Percentiles rank a stretch among this genome's conserved stretches.
These are phyloP conservation scores for Lasioglossum morio DNA, from an alignment of 2,888 invertebrate genomes.

Conservation along the genomic window DNA sequence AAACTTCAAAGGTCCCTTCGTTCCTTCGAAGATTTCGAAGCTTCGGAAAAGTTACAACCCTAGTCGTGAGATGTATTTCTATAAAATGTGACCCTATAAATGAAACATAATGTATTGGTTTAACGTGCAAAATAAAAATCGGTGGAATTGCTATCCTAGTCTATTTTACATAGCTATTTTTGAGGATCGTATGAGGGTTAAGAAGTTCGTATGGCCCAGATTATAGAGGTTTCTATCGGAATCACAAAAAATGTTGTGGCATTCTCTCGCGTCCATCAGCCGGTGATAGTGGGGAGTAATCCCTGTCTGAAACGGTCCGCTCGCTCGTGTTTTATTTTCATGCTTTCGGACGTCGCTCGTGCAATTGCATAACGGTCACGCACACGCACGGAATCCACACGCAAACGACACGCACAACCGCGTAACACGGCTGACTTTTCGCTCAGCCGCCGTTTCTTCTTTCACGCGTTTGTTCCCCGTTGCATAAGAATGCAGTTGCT, in stretches of 20 bases:
- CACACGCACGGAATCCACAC: conserved; percentile 50
- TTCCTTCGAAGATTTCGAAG: too few species aligned
- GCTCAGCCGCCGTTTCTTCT: conserved; percentile 25
- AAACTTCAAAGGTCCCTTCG: too few species aligned
- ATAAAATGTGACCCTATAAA: too few species aligned
- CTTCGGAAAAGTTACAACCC: too few species aligned
- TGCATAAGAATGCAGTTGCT: conserved; percentile 60
- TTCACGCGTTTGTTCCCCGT: conserved; percentile 36
- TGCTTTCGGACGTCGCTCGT: conserved; percentile 71
- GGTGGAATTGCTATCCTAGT: too few species aligned
- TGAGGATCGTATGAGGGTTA: neutral
- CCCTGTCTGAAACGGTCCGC: conserved; percentile 37
- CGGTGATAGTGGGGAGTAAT: conserved; percentile 62
- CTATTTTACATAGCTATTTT: too few species aligned
- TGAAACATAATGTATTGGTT: too few species aligned
- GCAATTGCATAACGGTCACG: conserved; percentile 77
- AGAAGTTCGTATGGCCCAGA: conserved; percentile 22
- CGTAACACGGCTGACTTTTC: conserved; percentile 43
- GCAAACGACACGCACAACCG: conserved; percentile 27
- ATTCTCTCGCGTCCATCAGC: conserved; percentile 73
- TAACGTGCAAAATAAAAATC: too few species aligned
- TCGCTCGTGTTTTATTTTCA: conserved; percentile 71
- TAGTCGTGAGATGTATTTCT: too few species aligned
- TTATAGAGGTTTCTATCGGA: conserved; percentile 29
- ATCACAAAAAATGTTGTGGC: conserved; percentile 58